phyloP scores from a whole-genome alignment of 1,140 invertebrate genomes.

The Drosophila rufa region DNA sequence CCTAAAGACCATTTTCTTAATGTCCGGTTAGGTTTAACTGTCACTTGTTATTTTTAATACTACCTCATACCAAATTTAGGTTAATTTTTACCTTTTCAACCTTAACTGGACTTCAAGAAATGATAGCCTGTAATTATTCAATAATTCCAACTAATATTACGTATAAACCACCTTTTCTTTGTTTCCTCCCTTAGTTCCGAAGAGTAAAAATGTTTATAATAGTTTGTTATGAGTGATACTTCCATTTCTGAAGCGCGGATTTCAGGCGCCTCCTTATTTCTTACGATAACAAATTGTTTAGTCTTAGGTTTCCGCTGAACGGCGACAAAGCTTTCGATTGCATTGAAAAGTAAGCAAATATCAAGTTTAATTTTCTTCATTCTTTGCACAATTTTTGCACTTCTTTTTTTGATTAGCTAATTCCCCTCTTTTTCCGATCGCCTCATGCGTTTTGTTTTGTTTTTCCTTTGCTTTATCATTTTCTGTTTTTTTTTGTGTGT shows the following conservation, averaged over 20 bases:
- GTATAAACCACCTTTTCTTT: neutral
- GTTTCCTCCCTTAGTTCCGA: too few relatives aligned
- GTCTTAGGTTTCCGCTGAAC: constrained; percentile 1
- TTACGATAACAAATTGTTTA: neutral
- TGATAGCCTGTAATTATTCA: too few relatives aligned
- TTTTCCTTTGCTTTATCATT: constrained; percentile 9
- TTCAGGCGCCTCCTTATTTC: neutral
- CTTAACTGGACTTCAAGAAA: too few relatives aligned
- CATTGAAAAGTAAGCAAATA: constrained; percentile 25
- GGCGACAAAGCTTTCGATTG: neutral
- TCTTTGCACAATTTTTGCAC: constrained; percentile 6
- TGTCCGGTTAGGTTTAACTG: too few relatives aligned
- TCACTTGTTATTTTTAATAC: too few relatives aligned
- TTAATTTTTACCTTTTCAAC: too few relatives aligned
- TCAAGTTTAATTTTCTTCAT: constrained; percentile 9
- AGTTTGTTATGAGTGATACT: neutral
- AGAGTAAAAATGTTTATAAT: neutral
- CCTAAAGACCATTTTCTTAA: too few relatives aligned
- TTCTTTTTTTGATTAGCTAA: constrained; percentile 4
- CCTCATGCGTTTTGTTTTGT: constrained; percentile 29
- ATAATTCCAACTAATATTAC: neutral
- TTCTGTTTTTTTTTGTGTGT: constrained; percentile 10
- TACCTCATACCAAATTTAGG: too few relatives aligned
- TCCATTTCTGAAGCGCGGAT: neutral
- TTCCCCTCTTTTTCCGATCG: neutral